Conservation (phyloP, 2,797 vertebrate species). For the Chrosomus eos region DNA sequence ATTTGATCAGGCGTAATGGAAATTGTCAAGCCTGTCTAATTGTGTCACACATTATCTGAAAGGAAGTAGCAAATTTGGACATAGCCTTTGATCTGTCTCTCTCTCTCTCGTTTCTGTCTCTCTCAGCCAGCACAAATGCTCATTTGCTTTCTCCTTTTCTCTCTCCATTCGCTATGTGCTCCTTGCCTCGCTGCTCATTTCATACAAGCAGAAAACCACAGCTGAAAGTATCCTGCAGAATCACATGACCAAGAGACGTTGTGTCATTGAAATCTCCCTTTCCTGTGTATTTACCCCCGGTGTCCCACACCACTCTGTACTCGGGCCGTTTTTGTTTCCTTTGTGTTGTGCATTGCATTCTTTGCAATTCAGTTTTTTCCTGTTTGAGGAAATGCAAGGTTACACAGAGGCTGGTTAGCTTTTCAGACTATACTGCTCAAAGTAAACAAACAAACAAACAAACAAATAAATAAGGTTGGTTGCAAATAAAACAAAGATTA, state of each 20-base stretch:
- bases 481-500: background rate
- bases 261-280: slow-evolving; percentile 53
- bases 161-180: background rate
- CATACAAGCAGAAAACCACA: slow-evolving; percentile 6
- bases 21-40: slow-evolving; percentile 98
- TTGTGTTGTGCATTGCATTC: slow-evolving; percentile 52
- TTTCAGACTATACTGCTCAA: background rate
- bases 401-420: background rate
- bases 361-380: slow-evolving; percentile 50
- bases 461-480: background rate
- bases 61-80: slow-evolving; percentile 81
- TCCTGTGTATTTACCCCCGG: slow-evolving; percentile 28
- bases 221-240: slow-evolving; percentile 34
- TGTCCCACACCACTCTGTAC: slow-evolving; percentile 41
- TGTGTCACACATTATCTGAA: slow-evolving; percentile 94
- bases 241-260: slow-evolving; percentile 38
- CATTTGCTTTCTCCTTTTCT: slow-evolving; percentile 5
- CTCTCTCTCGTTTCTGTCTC: slow-evolving; percentile 43
- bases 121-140: slow-evolving; percentile 5
- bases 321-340: slow-evolving; percentile 35
- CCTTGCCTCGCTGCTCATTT: slow-evolving; percentile 11
- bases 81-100: slow-evolving; percentile 80
- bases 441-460: background rate
- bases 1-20: slow-evolving; percentile 99
- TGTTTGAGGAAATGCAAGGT: slow-evolving; percentile 51